These are phyloP conservation scores for Pyralis farinalis DNA, from an alignment of 2,888 invertebrate species.

Conservation along the genomic window DNA sequence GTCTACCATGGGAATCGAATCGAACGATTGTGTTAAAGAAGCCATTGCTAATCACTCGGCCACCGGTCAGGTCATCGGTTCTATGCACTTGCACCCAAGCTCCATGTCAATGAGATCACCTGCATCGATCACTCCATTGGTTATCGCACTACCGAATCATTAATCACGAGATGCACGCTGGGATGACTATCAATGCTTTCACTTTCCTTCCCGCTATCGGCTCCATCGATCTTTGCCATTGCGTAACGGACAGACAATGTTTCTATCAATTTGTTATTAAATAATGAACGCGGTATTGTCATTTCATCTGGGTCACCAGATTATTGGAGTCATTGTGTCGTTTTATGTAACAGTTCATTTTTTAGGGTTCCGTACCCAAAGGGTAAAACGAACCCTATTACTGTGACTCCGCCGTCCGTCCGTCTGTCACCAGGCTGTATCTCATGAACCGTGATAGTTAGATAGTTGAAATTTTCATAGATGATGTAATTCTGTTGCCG, in stretches of 20 bases:
- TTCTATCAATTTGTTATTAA: slow-evolving; percentile 3
- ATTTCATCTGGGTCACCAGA: slow-evolving; percentile 1
- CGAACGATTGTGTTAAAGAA: too few species aligned
- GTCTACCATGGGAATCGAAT: too few species aligned
- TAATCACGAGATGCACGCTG: slow-evolving; percentile 27
- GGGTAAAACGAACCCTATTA: too few species aligned
- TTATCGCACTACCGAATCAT: slow-evolving; percentile 33
- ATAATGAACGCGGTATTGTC: slow-evolving; percentile 1
- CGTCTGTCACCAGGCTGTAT: too few species aligned
- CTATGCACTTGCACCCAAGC: too few species aligned
- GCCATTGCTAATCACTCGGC: too few species aligned
- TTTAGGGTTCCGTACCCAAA: too few species aligned
- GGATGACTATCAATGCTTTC: slow-evolving; percentile 29
- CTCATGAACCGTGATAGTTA: too few species aligned
- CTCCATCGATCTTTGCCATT: slow-evolving; percentile 16
- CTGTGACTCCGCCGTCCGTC: too few species aligned
- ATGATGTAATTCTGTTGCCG: too few species aligned
- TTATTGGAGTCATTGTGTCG: background rate
- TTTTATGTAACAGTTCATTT: background rate
- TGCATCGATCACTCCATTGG: slow-evolving; percentile 18
- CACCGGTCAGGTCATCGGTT: too few species aligned
- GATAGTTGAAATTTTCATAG: too few species aligned
- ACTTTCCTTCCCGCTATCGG: slow-evolving; percentile 23
- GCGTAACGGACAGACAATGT: slow-evolving; percentile 7
- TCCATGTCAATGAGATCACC: background rate